Evolutionary conservation across 2,113 vertebrate species (phyloP), one percentile per base, ranked within the genome.

Genomic region (Barbus barbus): DNA sequence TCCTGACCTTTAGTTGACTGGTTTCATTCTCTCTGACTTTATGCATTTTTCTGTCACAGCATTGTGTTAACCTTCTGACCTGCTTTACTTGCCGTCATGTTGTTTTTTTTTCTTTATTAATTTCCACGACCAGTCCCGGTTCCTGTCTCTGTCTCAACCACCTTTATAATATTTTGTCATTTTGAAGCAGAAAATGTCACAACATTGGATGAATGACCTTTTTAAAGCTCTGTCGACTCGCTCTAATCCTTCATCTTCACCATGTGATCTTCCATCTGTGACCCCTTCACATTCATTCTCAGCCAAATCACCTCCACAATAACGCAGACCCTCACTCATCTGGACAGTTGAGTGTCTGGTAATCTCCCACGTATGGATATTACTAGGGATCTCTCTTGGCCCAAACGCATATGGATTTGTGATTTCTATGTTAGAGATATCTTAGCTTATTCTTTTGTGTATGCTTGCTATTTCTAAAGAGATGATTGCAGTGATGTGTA

Each of bases 231-330:
- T 24, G 71, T 41, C n/a, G 28, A 81, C 82, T 69, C 11, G 5
- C 22, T 83, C 60, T 83, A 82, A 72, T 83, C 61, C 65, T 83
- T 85, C 46, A 80, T 80, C 69, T 76, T 81, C 44, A 56, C 58
- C 9, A 4, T 36, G 33, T 69, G 51, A 80, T 80, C 75, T 74
- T 63, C 78, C 67, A 81, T 80, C 76, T 85, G 69, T 58, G 28
- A 85, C 86, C 69, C 44, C 56, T 83, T 73, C 83, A 81, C 74
- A 76, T 87, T 83, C 82, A 72, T 85, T 85, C 69, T 48, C 78
- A 58, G 44, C 53, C 26, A 61, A 78, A 80, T 87, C 75, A 67
- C 72, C 51, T 48, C 9, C 16, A 71, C 38, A 24, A 9, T 48
- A 67, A 83, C 83, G 80, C 78, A 60, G 22, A 72, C 80, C 33